phyloP scores from a whole-genome alignment of 2,113 vertebrate species.

The Ginglymostoma cirratum region DNA sequence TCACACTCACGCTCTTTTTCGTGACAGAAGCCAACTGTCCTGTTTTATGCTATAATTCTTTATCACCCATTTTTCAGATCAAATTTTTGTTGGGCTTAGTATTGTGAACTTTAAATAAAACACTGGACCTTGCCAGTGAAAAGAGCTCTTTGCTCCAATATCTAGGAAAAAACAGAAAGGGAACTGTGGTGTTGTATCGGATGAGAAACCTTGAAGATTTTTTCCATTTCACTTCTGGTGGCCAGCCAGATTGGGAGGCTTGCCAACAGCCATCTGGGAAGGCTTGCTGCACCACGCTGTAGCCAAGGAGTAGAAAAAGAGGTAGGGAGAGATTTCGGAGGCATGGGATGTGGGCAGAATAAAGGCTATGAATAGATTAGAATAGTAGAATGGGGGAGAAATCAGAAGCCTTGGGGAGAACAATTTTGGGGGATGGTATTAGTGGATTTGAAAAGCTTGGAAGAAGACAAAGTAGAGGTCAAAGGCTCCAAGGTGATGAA shows the following conservation, averaged over 20 bases:
- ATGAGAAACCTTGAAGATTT: background rate
- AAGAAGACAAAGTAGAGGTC: background rate
- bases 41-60: background rate
- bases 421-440: too few relatives aligned
- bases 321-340: too few relatives aligned
- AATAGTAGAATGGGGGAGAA: too few relatives aligned
- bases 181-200: background rate
- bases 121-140: background rate
- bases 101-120: background rate
- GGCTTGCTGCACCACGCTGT: too few relatives aligned
- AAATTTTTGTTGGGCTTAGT: background rate
- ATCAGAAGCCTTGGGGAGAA: background rate
- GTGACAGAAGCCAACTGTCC: background rate
- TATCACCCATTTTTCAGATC: background rate
- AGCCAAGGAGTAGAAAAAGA: too few relatives aligned
- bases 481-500: background rate
- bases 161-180: background rate
- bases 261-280: too few relatives aligned
- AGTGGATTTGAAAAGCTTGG: background rate
- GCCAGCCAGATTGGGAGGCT: too few relatives aligned
- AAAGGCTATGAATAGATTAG: too few relatives aligned
- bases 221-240: too few relatives aligned
- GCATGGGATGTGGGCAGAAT: too few relatives aligned
- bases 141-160: background rate
- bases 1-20: background rate